These are phyloP conservation scores for Arrhopalites spinosus DNA, from an alignment of 2,888 invertebrate genomes.

Conservation along the genomic window DNA sequence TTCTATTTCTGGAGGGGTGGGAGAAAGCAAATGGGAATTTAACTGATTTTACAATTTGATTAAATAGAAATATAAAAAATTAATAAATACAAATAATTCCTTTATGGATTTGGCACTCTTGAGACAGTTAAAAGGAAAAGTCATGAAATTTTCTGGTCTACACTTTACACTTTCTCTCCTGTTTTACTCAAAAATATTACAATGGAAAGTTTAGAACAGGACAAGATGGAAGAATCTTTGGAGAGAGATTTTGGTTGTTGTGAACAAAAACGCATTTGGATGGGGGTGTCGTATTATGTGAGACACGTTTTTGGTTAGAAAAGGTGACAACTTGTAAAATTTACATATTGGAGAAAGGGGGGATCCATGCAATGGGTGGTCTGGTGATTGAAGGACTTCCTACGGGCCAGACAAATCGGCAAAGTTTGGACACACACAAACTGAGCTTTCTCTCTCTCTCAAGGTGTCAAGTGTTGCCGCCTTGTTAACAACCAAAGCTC, in stretches of 20 bases:
- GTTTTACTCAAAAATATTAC: too few species aligned
- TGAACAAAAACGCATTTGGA: neutral
- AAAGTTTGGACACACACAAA: slow-evolving; percentile 34
- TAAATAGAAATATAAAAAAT: too few species aligned
- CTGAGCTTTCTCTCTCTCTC: neutral
- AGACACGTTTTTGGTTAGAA: neutral
- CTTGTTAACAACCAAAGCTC: neutral
- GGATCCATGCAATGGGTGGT: slow-evolving; percentile 26
- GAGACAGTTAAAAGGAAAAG: too few species aligned
- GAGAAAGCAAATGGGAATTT: too few species aligned
- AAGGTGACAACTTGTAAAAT: slow-evolving; percentile 21
- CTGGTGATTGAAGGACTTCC: slow-evolving; percentile 44
- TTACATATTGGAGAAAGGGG: slow-evolving; percentile 3
- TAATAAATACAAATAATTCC: too few species aligned
- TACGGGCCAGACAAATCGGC: slow-evolving; percentile 42
- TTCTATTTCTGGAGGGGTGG: too few species aligned
- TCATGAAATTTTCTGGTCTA: too few species aligned
- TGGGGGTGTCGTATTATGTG: neutral
- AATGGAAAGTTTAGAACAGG: neutral
- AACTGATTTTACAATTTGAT: too few species aligned
- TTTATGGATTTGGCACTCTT: too few species aligned
- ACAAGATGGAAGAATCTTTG: neutral
- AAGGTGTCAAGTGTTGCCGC: slow-evolving; percentile 1
- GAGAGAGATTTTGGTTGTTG: neutral
- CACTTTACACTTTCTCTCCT: too few species aligned